These are phyloP conservation scores for Drosophila sucinea DNA, from an alignment of 1,140 invertebrate genomes.

Conservation along the genomic window DNA sequence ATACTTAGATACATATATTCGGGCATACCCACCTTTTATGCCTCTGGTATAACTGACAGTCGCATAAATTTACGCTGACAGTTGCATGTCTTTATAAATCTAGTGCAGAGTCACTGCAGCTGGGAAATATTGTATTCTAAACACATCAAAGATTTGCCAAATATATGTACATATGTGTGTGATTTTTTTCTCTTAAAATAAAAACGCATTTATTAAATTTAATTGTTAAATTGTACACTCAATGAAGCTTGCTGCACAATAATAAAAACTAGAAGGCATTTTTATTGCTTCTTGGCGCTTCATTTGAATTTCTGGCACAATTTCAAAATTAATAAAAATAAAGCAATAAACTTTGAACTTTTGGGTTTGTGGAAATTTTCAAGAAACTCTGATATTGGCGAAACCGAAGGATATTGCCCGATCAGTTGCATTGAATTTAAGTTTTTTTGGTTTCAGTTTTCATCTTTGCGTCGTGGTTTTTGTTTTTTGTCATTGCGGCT, in stretches of 20 bases:
- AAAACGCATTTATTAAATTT: neutral
- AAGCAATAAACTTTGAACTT: slow-evolving; percentile 23
- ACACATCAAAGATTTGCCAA: slow-evolving; percentile 9
- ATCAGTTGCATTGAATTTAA: slow-evolving; percentile 2
- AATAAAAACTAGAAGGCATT: slow-evolving; percentile 3
- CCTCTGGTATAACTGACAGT: slow-evolving; percentile 43
- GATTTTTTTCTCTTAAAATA: neutral
- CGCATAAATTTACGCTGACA: slow-evolving; percentile 55
- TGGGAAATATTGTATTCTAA: slow-evolving; percentile 16
- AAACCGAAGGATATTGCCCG: slow-evolving; percentile 2
- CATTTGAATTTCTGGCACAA: neutral
- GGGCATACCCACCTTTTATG: slow-evolving; percentile 13
- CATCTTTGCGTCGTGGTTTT: slow-evolving; percentile 14
- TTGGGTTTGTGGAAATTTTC: neutral
- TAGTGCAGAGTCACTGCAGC: slow-evolving; percentile 49
- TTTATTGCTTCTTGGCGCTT: neutral
- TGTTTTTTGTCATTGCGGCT: slow-evolving; percentile 24
- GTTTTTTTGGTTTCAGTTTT: slow-evolving; percentile 5
- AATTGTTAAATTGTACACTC: slow-evolving; percentile 1
- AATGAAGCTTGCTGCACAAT: slow-evolving; percentile 4
- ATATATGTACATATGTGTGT: neutral
- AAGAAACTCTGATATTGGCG: neutral
- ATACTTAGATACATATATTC: slow-evolving; percentile 3
- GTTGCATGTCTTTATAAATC: slow-evolving; percentile 55
- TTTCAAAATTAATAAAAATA: slow-evolving; percentile 2